A percentile compares a stretch with the other conserved stretches of the same genome.
These are phyloP conservation scores for Crambe crambe DNA, from an alignment of 37 sponge, comb jelly and placozoan species.

Conservation along the genomic window DNA sequence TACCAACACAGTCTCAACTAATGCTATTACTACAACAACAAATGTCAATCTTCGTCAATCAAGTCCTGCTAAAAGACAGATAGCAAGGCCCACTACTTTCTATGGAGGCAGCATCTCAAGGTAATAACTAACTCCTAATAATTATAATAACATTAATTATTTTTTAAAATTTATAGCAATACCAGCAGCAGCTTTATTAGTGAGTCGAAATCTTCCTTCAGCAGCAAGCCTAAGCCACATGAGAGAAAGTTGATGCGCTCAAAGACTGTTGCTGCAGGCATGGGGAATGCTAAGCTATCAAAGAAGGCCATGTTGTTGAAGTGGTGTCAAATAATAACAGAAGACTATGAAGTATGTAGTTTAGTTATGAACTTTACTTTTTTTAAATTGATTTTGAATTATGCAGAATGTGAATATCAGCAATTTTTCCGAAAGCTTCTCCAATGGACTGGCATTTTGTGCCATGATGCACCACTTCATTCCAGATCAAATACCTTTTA, in stretches of 20 bases:
- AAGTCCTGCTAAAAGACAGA: background rate
- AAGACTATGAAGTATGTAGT: slow-evolving; percentile 38
- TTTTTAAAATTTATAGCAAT: background rate
- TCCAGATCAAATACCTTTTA: slow-evolving; percentile 77
- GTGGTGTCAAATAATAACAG: slow-evolving; percentile 59
- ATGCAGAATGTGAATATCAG: slow-evolving; percentile 66
- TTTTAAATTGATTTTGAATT: background rate
- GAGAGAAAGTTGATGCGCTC: slow-evolving; percentile 10
- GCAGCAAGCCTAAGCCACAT: slow-evolving; percentile 11
- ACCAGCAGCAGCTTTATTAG: background rate
- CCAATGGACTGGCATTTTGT: slow-evolving; percentile 86
- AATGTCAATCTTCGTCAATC: background rate
- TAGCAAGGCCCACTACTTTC: background rate
- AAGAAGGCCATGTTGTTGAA: slow-evolving; percentile 60
- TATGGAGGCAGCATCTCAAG: background rate
- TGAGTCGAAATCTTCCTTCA: background rate
- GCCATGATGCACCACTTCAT: slow-evolving; percentile 83
- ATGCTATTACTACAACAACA: background rate
- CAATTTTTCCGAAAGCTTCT: slow-evolving; percentile 73
- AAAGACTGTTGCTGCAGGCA: slow-evolving; percentile 18
- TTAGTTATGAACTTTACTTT: background rate
- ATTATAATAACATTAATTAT: background rate
- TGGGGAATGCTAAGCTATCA: slow-evolving; percentile 7
- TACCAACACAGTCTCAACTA: background rate
- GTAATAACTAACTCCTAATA: background rate